Base-by-base conservation (phyloP, 2,888 invertebrate genomes). In the Bugulina stolonifera region DNA sequence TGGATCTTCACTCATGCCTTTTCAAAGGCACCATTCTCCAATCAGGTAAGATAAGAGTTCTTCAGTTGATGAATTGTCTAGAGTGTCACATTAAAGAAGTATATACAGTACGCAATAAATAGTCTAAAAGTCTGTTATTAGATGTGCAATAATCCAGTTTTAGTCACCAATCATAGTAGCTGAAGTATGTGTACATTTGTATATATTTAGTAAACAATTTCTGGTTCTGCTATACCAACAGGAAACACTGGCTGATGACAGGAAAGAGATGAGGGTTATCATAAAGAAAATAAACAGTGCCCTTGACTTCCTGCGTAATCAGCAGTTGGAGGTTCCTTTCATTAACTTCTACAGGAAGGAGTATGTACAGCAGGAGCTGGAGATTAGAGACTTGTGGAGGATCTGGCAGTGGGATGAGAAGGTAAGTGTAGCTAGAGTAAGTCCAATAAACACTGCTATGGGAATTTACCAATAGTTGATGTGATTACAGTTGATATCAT, bases 291-390 rank as follows among this genome's bases (percentile, higher is more conserved):
- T 98, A 71, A 90, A 91, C 69, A 94, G 95, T 83, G 94, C 94
- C 0, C 85, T 99, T 29, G 94, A 96, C 80, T 96, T 96, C 81
- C 96, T 99, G 90, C 87, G 97, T 55, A 96, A 95, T 83, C 93
- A 96, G 80, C 91, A 93, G 69, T 87, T 95, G 76, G 98, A 99
- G 86, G 85, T 98, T 57, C 98, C 99, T 0, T 99, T 99, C 84
- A 99, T 99, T 78, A 94, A 95, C 0, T 97, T 96, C 85, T 99
- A 99, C 83, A 89, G 98, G 34, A 99, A 99, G 84, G 99, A 99
- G 84, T 95, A 95, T 79, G 94, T 98, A 0, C 91, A 93, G 79
- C 94, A 95, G 0, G 96, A 97, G 80, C 86, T 99, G 29, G 93
- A 90, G 77, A 93, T 96, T 72, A 93, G 93, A 79, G 98, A 99